Base-by-base conservation (phyloP, 1,140 invertebrate genomes). In the Caenorhabditis tropicalis region DNA sequence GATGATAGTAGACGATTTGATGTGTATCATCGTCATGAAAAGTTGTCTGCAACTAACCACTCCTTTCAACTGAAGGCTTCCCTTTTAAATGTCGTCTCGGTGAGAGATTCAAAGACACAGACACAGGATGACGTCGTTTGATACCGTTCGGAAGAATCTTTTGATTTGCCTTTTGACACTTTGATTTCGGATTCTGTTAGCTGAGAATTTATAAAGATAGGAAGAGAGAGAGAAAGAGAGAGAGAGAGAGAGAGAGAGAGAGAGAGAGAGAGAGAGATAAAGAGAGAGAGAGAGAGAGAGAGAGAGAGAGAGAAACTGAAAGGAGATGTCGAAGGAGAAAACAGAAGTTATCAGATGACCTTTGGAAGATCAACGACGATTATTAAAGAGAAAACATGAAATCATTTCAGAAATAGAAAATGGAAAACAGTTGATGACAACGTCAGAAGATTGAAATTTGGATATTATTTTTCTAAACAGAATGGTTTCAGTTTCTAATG, bases 31-130 rank as follows among this genome's bases (percentile, higher is more conserved):
- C n/a, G n/a, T n/a, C n/a, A n/a, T 24, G 16, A n/a, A 74, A 74
- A 46, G 36, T 74, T 74, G 65, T 74, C 33, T 74, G 65, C 65
- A 74, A 74, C 65, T 74, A 74, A 43, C 36, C 36, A 74, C 36
- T 74, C 19, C 29, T 31, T 74, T 31, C 29, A 19, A 46, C 16
- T n/a, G n/a, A 36, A 43, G 5, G 12, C 36, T 39, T 74, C 43
- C 21, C 65, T 74, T 74, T 74, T 74, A 74, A 74, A 74, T n/a
- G 65, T 74, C 33, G 65, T 74, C 36, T 74, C 65, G 65, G 65
- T 74, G 36, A 43, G n/a, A 74, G 65, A 74, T 74, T 43, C 21
- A 3, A 10, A 74, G 65, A 74, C 65, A 46, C 36, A 74, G 36
- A 74, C 36, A 46, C 29, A 10, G 21, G 36, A 46, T 74, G 65